Evolutionary conservation across 2,797 vertebrate species (phyloP).

Genomic region (Microctenopoma lineatum): DNA sequence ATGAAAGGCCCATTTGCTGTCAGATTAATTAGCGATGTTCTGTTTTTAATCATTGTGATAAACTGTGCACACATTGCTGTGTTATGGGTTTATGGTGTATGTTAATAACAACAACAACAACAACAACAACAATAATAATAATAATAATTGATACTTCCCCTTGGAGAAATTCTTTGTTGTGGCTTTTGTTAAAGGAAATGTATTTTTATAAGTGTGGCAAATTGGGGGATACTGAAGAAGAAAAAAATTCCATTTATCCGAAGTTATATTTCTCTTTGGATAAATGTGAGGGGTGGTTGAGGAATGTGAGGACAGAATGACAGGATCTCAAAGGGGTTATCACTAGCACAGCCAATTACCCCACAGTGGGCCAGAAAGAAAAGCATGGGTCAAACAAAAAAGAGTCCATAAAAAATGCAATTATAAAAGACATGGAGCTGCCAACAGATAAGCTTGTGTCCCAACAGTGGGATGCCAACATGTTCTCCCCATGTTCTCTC

Average conservation of each 20-base stretch:
- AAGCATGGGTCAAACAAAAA: constrained; percentile 65
- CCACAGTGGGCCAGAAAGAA: constrained; percentile 60
- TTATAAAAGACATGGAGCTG: constrained; percentile 59
- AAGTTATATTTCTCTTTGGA: constrained; percentile 68
- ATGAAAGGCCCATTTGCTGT: constrained; percentile 35
- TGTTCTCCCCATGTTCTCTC: too few species aligned
- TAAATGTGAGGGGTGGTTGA: constrained; percentile 57
- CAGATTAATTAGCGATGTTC: constrained; percentile 51
- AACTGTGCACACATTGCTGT: background rate
- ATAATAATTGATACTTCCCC: too few species aligned
- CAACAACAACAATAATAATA: too few species aligned
- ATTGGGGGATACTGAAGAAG: constrained; percentile 43
- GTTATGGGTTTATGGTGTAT: constrained; percentile 27
- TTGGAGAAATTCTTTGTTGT: background rate
- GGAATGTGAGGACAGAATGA: constrained; percentile 75
- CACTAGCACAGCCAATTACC: constrained; percentile 78
- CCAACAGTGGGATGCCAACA: constrained; percentile 30
- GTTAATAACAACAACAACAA: background rate
- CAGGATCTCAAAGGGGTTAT: constrained; percentile 70
- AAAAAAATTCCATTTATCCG: constrained; percentile 70
- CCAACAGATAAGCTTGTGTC: constrained; percentile 47
- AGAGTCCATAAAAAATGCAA: constrained; percentile 67
- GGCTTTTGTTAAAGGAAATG: constrained; percentile 56
- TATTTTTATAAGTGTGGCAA: constrained; percentile 45
- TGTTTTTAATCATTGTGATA: constrained; percentile 38